These are phyloP conservation scores for Enteromius paludinosus DNA, from an alignment of 2,797 vertebrate genomes.

Conservation along the genomic window DNA sequence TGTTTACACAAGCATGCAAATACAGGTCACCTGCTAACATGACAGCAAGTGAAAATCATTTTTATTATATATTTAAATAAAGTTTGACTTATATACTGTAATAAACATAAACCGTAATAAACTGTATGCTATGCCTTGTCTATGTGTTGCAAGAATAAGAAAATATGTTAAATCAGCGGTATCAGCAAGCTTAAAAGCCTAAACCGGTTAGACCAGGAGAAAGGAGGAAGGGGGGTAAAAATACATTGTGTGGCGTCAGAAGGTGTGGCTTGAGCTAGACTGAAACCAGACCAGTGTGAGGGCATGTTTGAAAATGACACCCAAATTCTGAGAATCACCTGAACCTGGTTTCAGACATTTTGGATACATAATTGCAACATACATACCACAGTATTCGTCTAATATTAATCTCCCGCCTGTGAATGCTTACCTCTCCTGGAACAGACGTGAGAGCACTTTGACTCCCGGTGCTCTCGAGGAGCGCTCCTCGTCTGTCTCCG, in stretches of 20 bases:
- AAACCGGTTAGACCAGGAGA: constrained; percentile 71
- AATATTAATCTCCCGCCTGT: background rate
- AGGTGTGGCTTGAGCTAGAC: constrained; percentile 41
- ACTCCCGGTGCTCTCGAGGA: constrained; percentile 55
- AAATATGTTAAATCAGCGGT: background rate
- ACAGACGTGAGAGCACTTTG: constrained; percentile 76
- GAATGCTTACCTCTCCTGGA: constrained; percentile 76
- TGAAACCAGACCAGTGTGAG: constrained; percentile 48
- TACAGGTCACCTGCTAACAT: background rate
- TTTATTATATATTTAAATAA: background rate
- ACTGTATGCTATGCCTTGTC: background rate
- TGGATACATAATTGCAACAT: background rate
- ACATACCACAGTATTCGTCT: background rate
- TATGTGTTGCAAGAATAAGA: background rate
- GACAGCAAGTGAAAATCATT: background rate
- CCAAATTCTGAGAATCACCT: background rate
- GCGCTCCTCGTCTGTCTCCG: constrained; percentile 52
- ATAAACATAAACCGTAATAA: background rate
- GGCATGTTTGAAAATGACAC: constrained; percentile 28
- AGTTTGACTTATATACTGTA: background rate
- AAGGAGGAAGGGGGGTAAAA: constrained; percentile 17
- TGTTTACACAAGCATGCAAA: background rate
- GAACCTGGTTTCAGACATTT: constrained; percentile 5
- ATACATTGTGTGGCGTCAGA: constrained; percentile 40
- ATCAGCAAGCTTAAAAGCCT: constrained; percentile 13